Evolutionary conservation across 2,888 invertebrate genomes (phyloP), one percentile per base, ranked within the genome.

Genomic region (Mythimna vitellina): DNA sequence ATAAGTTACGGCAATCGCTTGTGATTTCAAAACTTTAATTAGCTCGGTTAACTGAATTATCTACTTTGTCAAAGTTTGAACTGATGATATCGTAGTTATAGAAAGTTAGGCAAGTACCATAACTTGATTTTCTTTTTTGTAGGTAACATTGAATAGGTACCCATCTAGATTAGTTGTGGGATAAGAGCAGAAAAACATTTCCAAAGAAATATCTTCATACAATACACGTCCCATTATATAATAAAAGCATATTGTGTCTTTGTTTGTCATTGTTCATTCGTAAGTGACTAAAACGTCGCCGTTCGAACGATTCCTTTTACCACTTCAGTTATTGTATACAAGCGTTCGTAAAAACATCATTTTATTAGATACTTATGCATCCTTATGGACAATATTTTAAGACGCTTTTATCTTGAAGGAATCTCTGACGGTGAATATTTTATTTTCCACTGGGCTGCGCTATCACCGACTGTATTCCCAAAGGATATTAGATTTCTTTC

Each of bases 401-500:
- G 75, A 79, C 66, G 82, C 66, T 86, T 87, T 85, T 88, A 90
- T 89, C 88, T 75, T 73, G 77, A 84, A 81, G 84, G 78, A 88
- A 90, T 88, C 87, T 89, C 83, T 79, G 87, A 79, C 82, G 78
- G 86, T 92, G 89, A 92, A 93, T 93, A 93, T 92, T 92, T 93
- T 91, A 93, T 93, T 88, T 89, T 87, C 88, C 89, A 78, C 78
- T 77, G 88, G 85, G 87, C 84, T 87, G 76, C 83, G 90, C 89
- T 92, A 91, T 93, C 92, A 84, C 87, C 88, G 88, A 77, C 89
- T 88, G 85, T 90, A 88, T 89, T 90, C 92, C 91, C 91, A 82
- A 83, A 91, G 92, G 93, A 92, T 92, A 93, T 93, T 92, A 91
- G 87, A 91, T 92, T 91, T 89, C 88, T 89, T 89, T 86, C 87